Percentiles rank a stretch among this genome's conserved stretches.
Conservation (phyloP, 2,797 vertebrate species). For the Pipistrellus kuhlii region DNA sequence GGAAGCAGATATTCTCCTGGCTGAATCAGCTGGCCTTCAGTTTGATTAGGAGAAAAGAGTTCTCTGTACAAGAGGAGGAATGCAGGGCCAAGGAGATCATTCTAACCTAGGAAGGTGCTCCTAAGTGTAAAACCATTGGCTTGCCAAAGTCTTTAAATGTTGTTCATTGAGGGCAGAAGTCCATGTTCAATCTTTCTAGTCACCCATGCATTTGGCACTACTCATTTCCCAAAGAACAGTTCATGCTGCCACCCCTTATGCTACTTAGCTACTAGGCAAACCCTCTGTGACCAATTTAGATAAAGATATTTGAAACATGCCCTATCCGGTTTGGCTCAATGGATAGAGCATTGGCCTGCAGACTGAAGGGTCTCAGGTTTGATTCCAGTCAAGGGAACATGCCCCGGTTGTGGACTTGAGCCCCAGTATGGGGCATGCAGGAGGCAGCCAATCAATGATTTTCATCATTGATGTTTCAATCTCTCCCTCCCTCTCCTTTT, state of each 20-base stretch:
- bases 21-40: not conserved
- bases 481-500: too few species aligned
- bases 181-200: not conserved
- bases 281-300: not conserved
- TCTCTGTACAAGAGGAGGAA: not conserved
- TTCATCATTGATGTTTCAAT: too few species aligned
- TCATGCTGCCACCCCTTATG: accelerated
- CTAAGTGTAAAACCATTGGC: not conserved
- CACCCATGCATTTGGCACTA: not conserved
- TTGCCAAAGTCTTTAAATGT: not conserved
- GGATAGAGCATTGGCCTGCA: too few species aligned
- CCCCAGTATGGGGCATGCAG: too few species aligned
- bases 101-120: not conserved
- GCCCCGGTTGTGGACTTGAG: too few species aligned
- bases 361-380: too few species aligned
- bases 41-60: not conserved
- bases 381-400: too few species aligned
- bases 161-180: not conserved
- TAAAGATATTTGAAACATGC: not conserved
- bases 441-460: too few species aligned
- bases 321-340: too few species aligned
- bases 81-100: not conserved
- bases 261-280: not conserved
- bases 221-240: not conserved
- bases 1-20: not conserved